These are phyloP conservation scores for Laspeyria flexula DNA, from an alignment of 2,888 invertebrate species.

Conservation along the genomic window DNA sequence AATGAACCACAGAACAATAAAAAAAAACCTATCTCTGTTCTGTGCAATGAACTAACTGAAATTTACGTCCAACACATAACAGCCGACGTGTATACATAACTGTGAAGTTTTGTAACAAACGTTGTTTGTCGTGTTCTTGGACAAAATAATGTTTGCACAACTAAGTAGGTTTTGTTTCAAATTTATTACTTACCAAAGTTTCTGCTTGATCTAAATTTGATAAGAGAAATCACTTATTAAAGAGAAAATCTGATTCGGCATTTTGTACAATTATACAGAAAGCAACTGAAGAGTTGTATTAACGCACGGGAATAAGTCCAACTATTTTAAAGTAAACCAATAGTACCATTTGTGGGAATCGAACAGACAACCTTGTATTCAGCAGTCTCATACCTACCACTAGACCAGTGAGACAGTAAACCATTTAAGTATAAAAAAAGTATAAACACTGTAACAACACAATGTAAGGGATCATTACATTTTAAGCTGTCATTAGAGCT, in stretches of 20 bases:
- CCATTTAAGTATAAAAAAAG: background rate
- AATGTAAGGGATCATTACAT: slow-evolving; percentile 6
- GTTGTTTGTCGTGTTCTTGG: slow-evolving; percentile 25
- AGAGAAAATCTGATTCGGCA: background rate
- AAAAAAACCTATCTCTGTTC: too few species aligned
- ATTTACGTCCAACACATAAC: slow-evolving; percentile 48
- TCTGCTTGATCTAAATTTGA: background rate
- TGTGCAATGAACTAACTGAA: too few species aligned
- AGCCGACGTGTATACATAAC: slow-evolving; percentile 37
- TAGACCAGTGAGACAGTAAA: too few species aligned
- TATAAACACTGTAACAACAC: background rate
- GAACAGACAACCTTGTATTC: too few species aligned
- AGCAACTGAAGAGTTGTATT: too few species aligned
- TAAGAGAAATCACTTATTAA: background rate
- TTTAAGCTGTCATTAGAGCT: slow-evolving; percentile 20
- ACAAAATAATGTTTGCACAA: slow-evolving; percentile 36
- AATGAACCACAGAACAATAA: too few species aligned
- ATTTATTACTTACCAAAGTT: slow-evolving; percentile 3
- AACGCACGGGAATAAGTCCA: too few species aligned
- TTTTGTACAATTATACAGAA: too few species aligned
- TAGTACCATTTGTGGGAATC: too few species aligned
- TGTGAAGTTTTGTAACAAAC: slow-evolving; percentile 32
- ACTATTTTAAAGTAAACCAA: too few species aligned
- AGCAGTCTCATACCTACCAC: too few species aligned
- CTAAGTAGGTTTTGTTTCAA: slow-evolving; percentile 15